Base-by-base conservation (phyloP, 2,113 vertebrate species). In the Echinops telfairi region DNA sequence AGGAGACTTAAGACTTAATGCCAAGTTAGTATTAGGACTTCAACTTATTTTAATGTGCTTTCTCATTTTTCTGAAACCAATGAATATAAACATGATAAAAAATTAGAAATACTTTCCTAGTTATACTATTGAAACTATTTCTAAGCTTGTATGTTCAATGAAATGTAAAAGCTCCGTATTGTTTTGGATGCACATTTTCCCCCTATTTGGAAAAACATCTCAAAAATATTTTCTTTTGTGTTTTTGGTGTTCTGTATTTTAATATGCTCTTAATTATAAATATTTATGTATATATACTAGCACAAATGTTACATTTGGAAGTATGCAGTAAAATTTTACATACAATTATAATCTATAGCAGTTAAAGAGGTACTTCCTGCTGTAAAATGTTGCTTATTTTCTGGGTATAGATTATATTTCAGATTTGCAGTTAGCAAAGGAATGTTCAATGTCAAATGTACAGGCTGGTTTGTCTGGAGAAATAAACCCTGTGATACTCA, bases 171-270 rank as follows among this genome's bases (percentile, higher is more conserved):
- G 3, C 66, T 92, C 19, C 47, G n/a, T 81, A 57, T 95, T 64
- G 8, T 94, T 92, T 83, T 71, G 38, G n/a, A 83, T 83, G 79
- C 7, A 86, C 9, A 47, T 80, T 80, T 89, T 83, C 83, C 47
- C 70, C 27, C 33, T 78, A 75, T 27, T 83, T 66, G 17, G 27
- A 29, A 64, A 80, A 79, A 36, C 77, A 33, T 25, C 11, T 43
- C 68, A 20, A 57, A 33, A 90, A 71, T 90, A 0, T 20, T 73
- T 73, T 47, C 31, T 83, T 89, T 92, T 91, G 78, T 57, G 62
- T 79, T 87, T 47, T 90, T 92, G 14, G 53, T 75, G 11, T 79
- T 89, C 83, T 86, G 47, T 70, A 60, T 79, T 89, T 89, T 82
- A 89, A 64, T 82, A 16, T n/a, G 75, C 2, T 86, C 31, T 87